Percentiles rank a stretch among this genome's conserved stretches.
Evolutionary conservation across 2,113 vertebrate species (phyloP).

Genomic region (Laticauda colubrina): DNA sequence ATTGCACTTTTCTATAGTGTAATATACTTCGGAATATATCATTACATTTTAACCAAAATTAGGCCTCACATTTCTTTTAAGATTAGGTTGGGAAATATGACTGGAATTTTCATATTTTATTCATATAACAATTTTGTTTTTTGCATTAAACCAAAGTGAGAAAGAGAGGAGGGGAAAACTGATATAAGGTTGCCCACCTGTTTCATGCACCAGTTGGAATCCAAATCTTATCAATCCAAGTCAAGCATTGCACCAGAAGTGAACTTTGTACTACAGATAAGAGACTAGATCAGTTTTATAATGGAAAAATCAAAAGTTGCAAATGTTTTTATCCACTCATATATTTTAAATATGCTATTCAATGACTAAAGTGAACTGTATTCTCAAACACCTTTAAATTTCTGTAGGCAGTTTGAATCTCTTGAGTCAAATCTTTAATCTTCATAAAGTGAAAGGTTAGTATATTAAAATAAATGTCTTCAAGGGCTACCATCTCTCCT

Average conservation of each 20-base stretch:
- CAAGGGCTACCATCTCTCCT: background rate
- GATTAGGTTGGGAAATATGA: background rate
- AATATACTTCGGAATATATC: background rate
- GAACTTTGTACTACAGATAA: background rate
- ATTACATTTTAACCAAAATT: background rate
- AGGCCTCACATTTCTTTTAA: background rate
- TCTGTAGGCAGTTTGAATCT: slow-evolving; percentile 21
- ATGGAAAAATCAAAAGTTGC: background rate
- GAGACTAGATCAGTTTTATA: background rate
- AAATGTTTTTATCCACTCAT: background rate
- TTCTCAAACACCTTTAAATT: slow-evolving; percentile 10
- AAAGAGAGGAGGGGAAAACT: background rate
- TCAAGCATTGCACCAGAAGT: no score
- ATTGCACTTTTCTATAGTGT: background rate
- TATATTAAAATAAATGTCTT: slow-evolving; percentile 45
- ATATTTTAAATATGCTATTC: background rate
- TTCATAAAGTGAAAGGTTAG: slow-evolving; percentile 37
- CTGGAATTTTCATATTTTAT: background rate
- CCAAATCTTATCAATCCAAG: background rate
- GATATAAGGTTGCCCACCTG: background rate
- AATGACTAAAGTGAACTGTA: slow-evolving; percentile 34
- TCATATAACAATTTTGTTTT: background rate
- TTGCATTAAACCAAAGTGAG: background rate
- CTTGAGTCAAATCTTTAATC: slow-evolving; percentile 5
- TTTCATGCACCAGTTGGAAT: background rate